Percentiles rank a stretch among this genome's conserved stretches.
Evolutionary conservation across 1,140 invertebrate species (phyloP).

Genomic region (Laupala kohalensis): DNA sequence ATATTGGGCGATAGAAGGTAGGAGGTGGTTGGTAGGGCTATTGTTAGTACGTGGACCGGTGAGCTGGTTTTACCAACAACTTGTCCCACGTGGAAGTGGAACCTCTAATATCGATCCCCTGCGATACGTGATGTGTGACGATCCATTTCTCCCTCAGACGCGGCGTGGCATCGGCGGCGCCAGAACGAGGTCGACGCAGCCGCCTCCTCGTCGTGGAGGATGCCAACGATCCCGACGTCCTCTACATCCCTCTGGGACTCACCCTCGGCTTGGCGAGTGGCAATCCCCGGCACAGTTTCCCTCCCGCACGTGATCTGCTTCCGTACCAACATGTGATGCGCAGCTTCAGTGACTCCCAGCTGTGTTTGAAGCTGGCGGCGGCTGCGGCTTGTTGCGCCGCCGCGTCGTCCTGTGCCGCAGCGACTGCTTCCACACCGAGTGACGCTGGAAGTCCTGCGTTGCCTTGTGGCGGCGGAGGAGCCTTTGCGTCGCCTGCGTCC

Average conservation of each 20-base stretch:
- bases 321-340: constrained; percentile 56
- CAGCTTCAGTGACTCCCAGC: constrained; percentile 56
- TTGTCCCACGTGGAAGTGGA: too few relatives aligned
- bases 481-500: constrained; percentile 37
- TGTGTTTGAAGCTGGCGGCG: constrained; percentile 47
- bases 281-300: constrained; percentile 53
- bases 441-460: too few relatives aligned
- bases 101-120: too few relatives aligned
- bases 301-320: constrained; percentile 42
- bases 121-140: too few relatives aligned
- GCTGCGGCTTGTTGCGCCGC: constrained; percentile 31
- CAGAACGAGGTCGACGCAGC: not conserved
- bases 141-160: too few relatives aligned
- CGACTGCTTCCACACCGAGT: constrained; percentile 31
- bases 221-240: constrained; percentile 44
- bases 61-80: too few relatives aligned
- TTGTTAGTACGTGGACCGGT: too few relatives aligned
- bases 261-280: constrained; percentile 35
- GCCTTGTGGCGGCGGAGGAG: too few relatives aligned
- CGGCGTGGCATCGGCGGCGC: not conserved
- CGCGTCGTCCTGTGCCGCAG: constrained; percentile 38
- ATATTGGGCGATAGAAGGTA: too few relatives aligned
- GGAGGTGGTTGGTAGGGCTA: too few relatives aligned
- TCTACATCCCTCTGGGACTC: constrained; percentile 52
- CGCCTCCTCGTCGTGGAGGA: constrained; percentile 9